Base-by-base conservation (phyloP, 2,888 invertebrate genomes). In the Cantharis lateralis region DNA sequence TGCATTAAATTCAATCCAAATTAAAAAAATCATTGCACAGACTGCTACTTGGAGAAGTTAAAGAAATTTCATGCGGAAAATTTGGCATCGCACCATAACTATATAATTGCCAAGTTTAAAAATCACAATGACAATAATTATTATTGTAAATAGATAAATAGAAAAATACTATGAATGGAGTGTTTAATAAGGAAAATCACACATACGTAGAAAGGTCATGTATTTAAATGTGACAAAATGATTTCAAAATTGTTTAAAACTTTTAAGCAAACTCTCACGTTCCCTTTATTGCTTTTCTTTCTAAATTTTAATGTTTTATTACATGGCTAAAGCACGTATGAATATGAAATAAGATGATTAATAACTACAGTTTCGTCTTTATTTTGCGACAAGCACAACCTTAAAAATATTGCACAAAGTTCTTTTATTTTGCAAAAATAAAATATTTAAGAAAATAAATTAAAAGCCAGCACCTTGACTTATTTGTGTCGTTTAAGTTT, bases 221-320 rank as follows among this genome's bases (percentile, higher is more conserved):
- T 9, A 48, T n/a, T 28, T 66, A 63, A 72, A 76, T 72, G 72
- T 73, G 72, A 76, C 76, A 72, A 26, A 72, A 72, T 18, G 24
- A 48, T 76, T 76, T 76, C 76, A 48, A 63, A 76, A 76, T 72
- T 20, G 16, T 28, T 32, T 20, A 66, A 20, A 64, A 24, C 16
- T 69, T 70, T 70, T 69, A 18, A 24, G 26, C 15, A 48, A 69
- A n/a, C 70, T 77, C 77, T 70, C 77, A 77, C 73, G 77, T 68
- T 61, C 73, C 71, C 62, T 66, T 66, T 66, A 66, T 20, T 18
- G 18, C 5, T 20, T 66, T 66, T n/a, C 24, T 66, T 66, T 24
- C 24, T 24, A 10, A n/a, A 66, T n/a, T 66, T 66, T 66, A 20
- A 66, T 66, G 20, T 20, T 66, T 66, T 66, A 66, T 66, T 66